phyloP scores from a whole-genome alignment of 2,113 vertebrate genomes.

The Pelobates fuscus region DNA sequence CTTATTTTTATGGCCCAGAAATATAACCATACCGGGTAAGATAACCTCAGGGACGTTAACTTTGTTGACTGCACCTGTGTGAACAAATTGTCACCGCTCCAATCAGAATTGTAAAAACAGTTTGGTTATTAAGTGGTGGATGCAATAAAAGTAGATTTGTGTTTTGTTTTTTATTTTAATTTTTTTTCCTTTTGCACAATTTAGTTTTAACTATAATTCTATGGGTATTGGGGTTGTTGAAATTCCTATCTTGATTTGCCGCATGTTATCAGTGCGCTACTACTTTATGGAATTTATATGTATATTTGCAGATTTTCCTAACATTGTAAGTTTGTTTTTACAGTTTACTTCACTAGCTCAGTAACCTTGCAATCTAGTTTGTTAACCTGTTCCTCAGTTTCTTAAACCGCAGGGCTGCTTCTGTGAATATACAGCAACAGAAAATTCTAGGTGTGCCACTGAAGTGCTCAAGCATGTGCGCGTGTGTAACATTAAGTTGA shows the following conservation, averaged over 20 bases:
- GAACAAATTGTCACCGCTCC: not conserved
- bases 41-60: constrained; percentile 24
- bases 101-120: not conserved
- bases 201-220: not conserved
- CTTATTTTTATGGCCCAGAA: constrained; percentile 8
- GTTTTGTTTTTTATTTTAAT: no score
- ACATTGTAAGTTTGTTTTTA: not conserved
- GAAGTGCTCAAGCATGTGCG: no score
- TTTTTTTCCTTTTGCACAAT: constrained; percentile 8
- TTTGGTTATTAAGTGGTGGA: constrained; percentile 8
- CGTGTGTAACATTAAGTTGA: no score
- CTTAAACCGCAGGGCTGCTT: no score
- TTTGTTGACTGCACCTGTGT: not conserved
- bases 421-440: no score
- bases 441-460: no score
- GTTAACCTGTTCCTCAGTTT: no score
- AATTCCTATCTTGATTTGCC: not conserved
- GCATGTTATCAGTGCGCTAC: constrained; percentile 61
- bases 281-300: constrained; percentile 69
- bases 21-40: not conserved
- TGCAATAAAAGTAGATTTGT: constrained; percentile 24
- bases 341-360: no score
- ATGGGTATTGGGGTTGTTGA: no score
- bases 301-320: constrained; percentile 66
- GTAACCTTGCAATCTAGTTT: no score